Percentiles rank a stretch among this genome's conserved stretches.
Evolutionary conservation across 2,113 vertebrate species (phyloP).

Genomic region (Pseudonaja textilis): DNA sequence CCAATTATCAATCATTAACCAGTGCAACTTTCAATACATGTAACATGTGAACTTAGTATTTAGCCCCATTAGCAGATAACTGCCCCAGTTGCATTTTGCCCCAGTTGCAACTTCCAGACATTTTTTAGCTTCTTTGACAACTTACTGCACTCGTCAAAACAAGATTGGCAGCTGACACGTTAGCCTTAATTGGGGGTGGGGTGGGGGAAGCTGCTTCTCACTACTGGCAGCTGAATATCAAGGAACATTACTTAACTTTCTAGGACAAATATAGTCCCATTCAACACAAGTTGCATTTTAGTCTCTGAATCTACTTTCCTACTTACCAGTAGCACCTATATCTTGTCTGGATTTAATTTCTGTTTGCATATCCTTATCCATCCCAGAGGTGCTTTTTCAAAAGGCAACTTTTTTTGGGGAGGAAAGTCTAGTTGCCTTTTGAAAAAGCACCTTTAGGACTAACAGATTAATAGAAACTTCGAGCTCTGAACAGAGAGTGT

Average conservation of each 20-base stretch:
- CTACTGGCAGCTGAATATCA: neutral
- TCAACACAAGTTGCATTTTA: neutral
- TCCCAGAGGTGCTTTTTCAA: too few relatives aligned
- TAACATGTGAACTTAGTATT: neutral
- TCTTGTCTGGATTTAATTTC: too few relatives aligned
- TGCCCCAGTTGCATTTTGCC: neutral
- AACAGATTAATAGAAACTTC: neutral
- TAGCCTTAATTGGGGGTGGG: neutral
- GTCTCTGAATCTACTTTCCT: too few relatives aligned
- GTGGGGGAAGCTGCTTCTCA: neutral
- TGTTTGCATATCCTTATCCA: too few relatives aligned
- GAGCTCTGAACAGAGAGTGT: neutral
- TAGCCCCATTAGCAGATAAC: neutral
- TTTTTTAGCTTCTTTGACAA: neutral
- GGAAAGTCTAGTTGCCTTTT: too few relatives aligned
- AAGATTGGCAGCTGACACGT: neutral
- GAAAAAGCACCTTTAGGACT: too few relatives aligned
- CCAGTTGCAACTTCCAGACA: neutral
- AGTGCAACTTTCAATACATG: neutral
- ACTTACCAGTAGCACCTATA: too few relatives aligned
- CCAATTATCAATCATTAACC: neutral
- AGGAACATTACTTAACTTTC: neutral
- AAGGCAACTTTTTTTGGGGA: too few relatives aligned
- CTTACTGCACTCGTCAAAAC: neutral
- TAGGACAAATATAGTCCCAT: neutral